Evolutionary conservation across 2,797 vertebrate genomes (phyloP).

Genomic region (Phrynocephalus forsythii): DNA sequence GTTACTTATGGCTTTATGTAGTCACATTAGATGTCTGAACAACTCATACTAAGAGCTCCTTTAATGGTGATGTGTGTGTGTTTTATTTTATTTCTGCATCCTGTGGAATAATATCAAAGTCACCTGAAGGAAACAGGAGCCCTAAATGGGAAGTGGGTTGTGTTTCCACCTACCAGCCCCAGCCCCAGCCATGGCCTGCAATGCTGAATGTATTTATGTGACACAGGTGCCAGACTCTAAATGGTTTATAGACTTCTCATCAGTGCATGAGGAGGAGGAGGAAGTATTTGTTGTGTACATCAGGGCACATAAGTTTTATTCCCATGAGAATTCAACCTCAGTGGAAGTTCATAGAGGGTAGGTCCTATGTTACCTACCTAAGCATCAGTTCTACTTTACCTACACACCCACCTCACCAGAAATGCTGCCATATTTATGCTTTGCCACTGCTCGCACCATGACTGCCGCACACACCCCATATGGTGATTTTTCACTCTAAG

Average conservation of each 20-base stretch:
- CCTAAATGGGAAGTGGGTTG: background rate
- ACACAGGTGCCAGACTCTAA: rapidly evolving
- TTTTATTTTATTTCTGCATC: background rate
- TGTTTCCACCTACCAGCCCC: background rate
- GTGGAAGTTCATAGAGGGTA: background rate
- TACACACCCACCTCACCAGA: no score
- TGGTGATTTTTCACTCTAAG: background rate
- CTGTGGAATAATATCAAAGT: background rate
- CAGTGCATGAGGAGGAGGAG: background rate
- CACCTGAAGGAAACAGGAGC: rapidly evolving
- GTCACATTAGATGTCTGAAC: background rate
- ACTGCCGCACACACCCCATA: no score
- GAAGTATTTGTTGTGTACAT: constrained; percentile 13
- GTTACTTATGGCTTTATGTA: background rate
- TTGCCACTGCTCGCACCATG: background rate
- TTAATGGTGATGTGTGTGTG: background rate
- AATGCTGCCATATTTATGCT: background rate
- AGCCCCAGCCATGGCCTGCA: background rate
- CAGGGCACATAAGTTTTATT: background rate
- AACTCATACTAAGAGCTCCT: background rate
- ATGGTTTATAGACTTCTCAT: constrained; percentile 11
- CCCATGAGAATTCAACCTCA: background rate
- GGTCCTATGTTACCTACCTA: background rate
- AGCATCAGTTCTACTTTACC: background rate
- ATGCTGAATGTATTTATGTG: rapidly evolving